Evolutionary conservation across 2,113 vertebrate genomes (phyloP), one percentile per base, ranked within the genome.

Genomic region (Fukomys damarensis): DNA sequence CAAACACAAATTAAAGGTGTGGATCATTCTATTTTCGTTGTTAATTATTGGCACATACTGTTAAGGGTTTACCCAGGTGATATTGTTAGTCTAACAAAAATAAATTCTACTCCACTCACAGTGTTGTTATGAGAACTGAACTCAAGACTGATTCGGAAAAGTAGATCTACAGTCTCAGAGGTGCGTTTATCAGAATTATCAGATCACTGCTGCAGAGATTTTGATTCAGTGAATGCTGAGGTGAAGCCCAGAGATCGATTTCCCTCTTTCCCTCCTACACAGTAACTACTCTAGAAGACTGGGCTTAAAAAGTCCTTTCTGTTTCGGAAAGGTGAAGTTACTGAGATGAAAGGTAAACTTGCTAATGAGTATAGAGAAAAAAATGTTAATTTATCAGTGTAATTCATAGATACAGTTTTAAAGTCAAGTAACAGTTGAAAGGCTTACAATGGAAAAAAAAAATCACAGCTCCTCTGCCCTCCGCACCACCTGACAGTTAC

Each of bases 111-210:
- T n/a, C 61, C 11, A 7, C 54, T 9, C 54, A 10, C 54, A 41
- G 30, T 17, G 16, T 43, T 80, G 14, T 7, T 41, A 54, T 66
- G 79, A 86, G 76, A 82, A 10, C 54, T 92, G n/a, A 74, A 56
- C 56, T 89, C 13, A 32, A n/a, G 68, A 89, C 68, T 59, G 32
- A 80, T 65, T 49, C n/a, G 54, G 82, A 94, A 89, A 96, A 90
- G 66, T 52, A 89, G 32, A 41, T 81, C 77, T 41, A 8, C 24
- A 68, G 43, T 66, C 72, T 70, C n/a, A n/a, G n/a, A n/a, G n/a
- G n/a, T n/a, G n/a, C n/a, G n/a, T n/a, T n/a, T n/a, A n/a, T n/a
- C n/a, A n/a, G n/a, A 7, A 14, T 63, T 49, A 63, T 16, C 52
- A 49, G 56, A 10, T 41, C 49, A 8, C 7, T 85, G n/a, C 59